phyloP scores from a whole-genome alignment of 2,888 invertebrate genomes.

The Cataglyphis livida region DNA sequence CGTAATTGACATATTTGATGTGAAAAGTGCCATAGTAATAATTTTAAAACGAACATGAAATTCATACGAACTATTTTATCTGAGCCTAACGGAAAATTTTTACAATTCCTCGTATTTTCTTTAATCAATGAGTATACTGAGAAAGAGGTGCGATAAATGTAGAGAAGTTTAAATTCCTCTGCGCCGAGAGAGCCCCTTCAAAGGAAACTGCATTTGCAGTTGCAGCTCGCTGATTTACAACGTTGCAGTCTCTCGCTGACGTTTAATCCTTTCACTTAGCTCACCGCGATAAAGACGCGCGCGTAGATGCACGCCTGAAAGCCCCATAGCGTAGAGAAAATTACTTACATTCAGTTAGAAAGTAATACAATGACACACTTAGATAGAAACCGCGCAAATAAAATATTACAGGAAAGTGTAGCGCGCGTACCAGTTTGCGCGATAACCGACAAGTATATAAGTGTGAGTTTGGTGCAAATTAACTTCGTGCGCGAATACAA shows the following conservation, averaged over 20 bases:
- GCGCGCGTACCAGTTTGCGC: slow-evolving; percentile 25
- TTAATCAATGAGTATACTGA: background rate
- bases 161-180: slow-evolving; percentile 47
- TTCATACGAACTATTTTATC: slow-evolving; percentile 33
- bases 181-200: slow-evolving; percentile 28
- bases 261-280: slow-evolving; percentile 56
- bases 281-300: slow-evolving; percentile 52
- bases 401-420: slow-evolving; percentile 45
- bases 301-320: slow-evolving; percentile 27
- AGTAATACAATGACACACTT: slow-evolving; percentile 55
- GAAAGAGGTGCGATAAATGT: slow-evolving; percentile 34
- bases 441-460: background rate
- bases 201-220: slow-evolving; percentile 54
- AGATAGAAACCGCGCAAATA: slow-evolving; percentile 34
- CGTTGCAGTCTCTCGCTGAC: slow-evolving; percentile 48
- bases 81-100: slow-evolving; percentile 35
- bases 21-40: background rate
- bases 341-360: slow-evolving; percentile 54
- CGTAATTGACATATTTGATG: background rate
- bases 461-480: slow-evolving; percentile 8
- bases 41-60: slow-evolving; percentile 27
- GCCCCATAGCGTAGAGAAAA: slow-evolving; percentile 46
- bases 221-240: slow-evolving; percentile 52
- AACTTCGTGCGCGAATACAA: slow-evolving; percentile 13
- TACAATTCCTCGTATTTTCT: slow-evolving; percentile 36